Base-by-base conservation (phyloP, 2,113 vertebrate genomes). In the Heterotilapia buettikoferi region DNA sequence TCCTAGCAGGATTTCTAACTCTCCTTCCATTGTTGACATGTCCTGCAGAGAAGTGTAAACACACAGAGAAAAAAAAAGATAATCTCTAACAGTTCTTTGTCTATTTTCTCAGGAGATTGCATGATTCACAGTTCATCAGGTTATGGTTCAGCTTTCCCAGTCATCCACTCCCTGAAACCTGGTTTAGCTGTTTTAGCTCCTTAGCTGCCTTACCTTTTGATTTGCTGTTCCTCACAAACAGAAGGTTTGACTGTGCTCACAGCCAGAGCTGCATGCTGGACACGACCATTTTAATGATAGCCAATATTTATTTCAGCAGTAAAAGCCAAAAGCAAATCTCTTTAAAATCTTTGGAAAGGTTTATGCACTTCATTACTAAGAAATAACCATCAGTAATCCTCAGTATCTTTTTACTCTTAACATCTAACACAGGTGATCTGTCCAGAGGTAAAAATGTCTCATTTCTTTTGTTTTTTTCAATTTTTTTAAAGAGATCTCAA, bases 11-110 rank as follows among this genome's bases (percentile, higher is more conserved):
- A 97, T 97, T 86, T 98, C 98, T 86, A 99, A 76, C 0, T 98
- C 97, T 36, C 96, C 98, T 90, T 99, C 98, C 88, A 99, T 98
- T 6, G 97, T 90, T 73, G 97, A 98, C 98, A 99, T 99, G 94
- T 99, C 98, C 99, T 99, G 88, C 73, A 90, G 45, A 78, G 16
- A 59, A 19, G 33, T 16, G 18, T 10, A 59, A 19, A 45, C 5
- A 63, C 26, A 47, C 12, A 52, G 7, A 47, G 10, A 11, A 8
- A 43, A 16, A 47, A 9, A 3, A 9, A 16, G 21, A 18, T 29
- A 19, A 11, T 50, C 24, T 50, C 43, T 76, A 18, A 76, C 40
- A 47, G 16, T 3, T 50, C 45, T 50, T 31, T 76, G 40, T 29
- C 71, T 76, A 29, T 50, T 78, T 78, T n/a, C 43, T 78, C 6